Evolutionary conservation across 1,140 invertebrate genomes (phyloP), one percentile per base, ranked within the genome.

Genomic region (Drosophila triauraria): DNA sequence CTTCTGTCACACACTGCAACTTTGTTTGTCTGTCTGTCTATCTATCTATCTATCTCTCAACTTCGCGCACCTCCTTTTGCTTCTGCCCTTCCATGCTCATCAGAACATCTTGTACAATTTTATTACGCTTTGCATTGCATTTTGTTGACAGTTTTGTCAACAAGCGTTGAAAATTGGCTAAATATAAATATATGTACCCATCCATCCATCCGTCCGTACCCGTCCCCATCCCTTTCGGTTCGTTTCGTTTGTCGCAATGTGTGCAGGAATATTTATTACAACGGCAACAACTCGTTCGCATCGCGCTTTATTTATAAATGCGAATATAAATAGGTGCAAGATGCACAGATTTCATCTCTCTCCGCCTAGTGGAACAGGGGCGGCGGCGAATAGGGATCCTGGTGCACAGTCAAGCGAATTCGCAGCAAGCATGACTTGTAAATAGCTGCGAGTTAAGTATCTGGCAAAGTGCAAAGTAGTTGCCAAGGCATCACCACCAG

Each of bases 71-170:
- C 48, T 20, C 46, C 40, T 47, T n/a, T 35, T 32, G n/a, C 58
- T 32, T 6, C 35, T 23, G 27, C 50, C 40, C 17, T 60, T 53
- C 23, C 56, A 40, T 43, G 23, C 38, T 38, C 32, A 64, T 62
- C 44, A 38, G 62, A 63, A 82, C 85, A 81, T 68, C 81, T 75
- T 88, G 85, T 87, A 88, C 85, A 88, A 88, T 88, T 88, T 88
- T 88, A 88, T 90, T 88, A 90, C 85, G 85, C 85, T 90, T 85
- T 90, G 85, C 85, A 81, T 79, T 90, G 80, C 83, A 88, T 90
- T 91, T 91, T 88, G 88, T 91, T 91, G 88, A 91, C 88, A 91
- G 88, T 91, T 91, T 91, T 91, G 88, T 91, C 88, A 91, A 91
- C 88, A 91, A 91, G 88, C 88, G 88, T 91, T 91, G 84, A 91